Evolutionary conservation across 2,888 invertebrate species (phyloP).

Genomic region (Aproaerema taeniolella): DNA sequence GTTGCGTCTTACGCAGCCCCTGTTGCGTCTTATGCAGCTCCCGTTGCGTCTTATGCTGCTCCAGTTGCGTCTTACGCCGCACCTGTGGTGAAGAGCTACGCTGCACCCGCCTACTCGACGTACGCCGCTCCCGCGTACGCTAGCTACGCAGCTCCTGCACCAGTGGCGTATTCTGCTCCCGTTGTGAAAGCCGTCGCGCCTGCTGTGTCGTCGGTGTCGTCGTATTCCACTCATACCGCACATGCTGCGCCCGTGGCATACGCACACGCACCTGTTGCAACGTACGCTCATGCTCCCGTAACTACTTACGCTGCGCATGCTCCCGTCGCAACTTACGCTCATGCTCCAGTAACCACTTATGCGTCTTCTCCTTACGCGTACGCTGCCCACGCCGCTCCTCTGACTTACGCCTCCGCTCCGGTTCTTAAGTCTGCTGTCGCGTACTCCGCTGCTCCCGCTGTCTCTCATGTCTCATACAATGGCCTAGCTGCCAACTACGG

Average conservation of each 20-base stretch:
- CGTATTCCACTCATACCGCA: conserved; percentile 30
- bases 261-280: conserved; percentile 23
- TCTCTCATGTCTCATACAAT: conserved; percentile 80
- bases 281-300: conserved; percentile 29
- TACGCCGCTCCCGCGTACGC: conserved; percentile 21
- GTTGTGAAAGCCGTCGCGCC: conserved; percentile 25
- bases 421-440: conserved; percentile 28
- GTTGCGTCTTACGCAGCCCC: conserved; percentile 35
- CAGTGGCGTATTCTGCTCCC: conserved; percentile 31
- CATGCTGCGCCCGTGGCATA: conserved; percentile 30
- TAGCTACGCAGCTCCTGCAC: conserved; percentile 18
- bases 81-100: conserved; percentile 42
- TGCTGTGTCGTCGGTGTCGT: conserved; percentile 35
- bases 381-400: conserved; percentile 32
- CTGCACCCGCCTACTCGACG: conserved; percentile 29
- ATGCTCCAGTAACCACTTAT: conserved; percentile 32
- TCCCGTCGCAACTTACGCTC: conserved; percentile 24
- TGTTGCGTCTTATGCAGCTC: conserved; percentile 25
- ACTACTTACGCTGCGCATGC: conserved; percentile 23
- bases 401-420: conserved; percentile 24
- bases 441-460: conserved; percentile 76
- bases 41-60: conserved; percentile 19
- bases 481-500: conserved; percentile 80
- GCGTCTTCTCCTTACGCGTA: conserved; percentile 28
- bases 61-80: conserved; percentile 54